Percentiles rank a stretch among this genome's conserved stretches.
Evolutionary conservation across 1,140 invertebrate genomes (phyloP).

Genomic region (Melanaphis sacchari): DNA sequence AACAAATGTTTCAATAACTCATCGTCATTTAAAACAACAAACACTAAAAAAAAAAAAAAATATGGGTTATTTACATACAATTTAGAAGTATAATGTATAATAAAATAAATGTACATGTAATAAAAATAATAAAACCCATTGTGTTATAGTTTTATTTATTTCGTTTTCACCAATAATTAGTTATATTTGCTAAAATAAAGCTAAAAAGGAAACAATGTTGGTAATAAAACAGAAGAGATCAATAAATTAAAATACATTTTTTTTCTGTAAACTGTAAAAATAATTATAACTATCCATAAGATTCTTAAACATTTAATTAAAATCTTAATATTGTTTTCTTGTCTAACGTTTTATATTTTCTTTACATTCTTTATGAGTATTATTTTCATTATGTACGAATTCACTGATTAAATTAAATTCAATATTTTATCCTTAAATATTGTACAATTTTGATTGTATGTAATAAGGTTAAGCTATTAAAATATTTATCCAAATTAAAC

Average conservation of each 20-base stretch:
- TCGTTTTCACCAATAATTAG: conserved; percentile 12
- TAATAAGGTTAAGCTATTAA: not conserved
- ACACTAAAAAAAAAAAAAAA: conserved; percentile 18
- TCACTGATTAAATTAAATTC: not conserved
- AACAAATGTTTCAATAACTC: not conserved
- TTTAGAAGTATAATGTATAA: not conserved
- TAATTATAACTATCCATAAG: not conserved
- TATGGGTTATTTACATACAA: not conserved
- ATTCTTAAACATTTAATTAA: not conserved
- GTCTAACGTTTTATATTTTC: not conserved
- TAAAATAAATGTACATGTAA: not conserved
- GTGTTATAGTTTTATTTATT: conserved; percentile 2
- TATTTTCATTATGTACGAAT: not conserved
- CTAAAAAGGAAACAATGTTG: not conserved
- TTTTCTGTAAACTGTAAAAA: not conserved
- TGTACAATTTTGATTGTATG: not conserved
- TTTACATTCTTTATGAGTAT: not conserved
- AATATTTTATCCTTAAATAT: not conserved
- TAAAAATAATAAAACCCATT: conserved; percentile 33
- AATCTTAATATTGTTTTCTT: not conserved
- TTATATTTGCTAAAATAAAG: not conserved
- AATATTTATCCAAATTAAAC: not conserved
- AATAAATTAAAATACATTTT: not conserved
- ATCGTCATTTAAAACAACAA: not conserved
- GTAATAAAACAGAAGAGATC: not conserved